Conservation (phyloP, 2,888 invertebrate genomes). For the Coleophora flavipennella region DNA sequence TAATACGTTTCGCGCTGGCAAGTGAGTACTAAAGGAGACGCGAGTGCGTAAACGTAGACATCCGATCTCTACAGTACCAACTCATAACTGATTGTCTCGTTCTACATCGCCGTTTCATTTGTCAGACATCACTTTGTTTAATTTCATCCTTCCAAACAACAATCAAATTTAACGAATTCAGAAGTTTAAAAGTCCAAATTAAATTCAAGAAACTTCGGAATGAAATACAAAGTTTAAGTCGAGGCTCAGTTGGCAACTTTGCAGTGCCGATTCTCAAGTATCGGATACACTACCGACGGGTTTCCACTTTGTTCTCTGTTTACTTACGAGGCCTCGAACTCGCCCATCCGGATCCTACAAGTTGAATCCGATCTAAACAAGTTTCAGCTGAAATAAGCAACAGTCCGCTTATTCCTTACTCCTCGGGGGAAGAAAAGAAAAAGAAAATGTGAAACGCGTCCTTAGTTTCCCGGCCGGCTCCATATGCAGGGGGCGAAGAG, state of each 20-base stretch:
- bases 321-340: slow-evolving; percentile 37
- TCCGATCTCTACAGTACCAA: too few relatives aligned
- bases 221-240: slow-evolving; percentile 14
- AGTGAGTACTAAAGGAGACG: too few relatives aligned
- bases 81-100: slow-evolving; percentile 27
- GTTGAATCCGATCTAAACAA: slow-evolving; percentile 56
- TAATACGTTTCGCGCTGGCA: too few relatives aligned
- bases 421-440: slow-evolving; percentile 45
- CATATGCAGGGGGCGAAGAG: slow-evolving; percentile 42
- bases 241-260: slow-evolving; percentile 4
- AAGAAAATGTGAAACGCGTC: slow-evolving; percentile 31
- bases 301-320: slow-evolving; percentile 27
- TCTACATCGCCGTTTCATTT: slow-evolving; percentile 30
- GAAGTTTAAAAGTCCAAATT: neutral
- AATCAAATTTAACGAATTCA: slow-evolving; percentile 2
- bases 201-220: slow-evolving; percentile 9
- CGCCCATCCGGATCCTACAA: slow-evolving; percentile 50
- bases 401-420: slow-evolving; percentile 50
- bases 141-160: neutral
- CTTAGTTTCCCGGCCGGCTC: slow-evolving; percentile 32
- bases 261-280: slow-evolving; percentile 14
- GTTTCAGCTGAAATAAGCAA: slow-evolving; percentile 58
- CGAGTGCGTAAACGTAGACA: too few relatives aligned
- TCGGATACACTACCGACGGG: slow-evolving; percentile 24
- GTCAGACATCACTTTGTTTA: slow-evolving; percentile 27